Percentiles rank a stretch among this genome's conserved stretches.
These are phyloP conservation scores for Orthosia cruda DNA, from an alignment of 2,888 invertebrate species.

Conservation along the genomic window DNA sequence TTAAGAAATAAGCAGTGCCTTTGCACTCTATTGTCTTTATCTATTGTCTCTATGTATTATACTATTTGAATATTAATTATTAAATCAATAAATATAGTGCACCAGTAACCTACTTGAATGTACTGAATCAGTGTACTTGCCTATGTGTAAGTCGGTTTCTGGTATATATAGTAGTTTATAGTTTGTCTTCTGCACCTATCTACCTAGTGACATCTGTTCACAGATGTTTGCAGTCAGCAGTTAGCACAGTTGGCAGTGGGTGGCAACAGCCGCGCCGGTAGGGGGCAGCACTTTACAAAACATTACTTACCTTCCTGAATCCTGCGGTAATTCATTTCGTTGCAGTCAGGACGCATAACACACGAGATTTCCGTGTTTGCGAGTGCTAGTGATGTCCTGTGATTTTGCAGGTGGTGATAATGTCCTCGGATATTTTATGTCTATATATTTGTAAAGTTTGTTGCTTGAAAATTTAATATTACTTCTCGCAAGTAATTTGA, in stretches of 20 bases:
- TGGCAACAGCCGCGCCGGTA: conserved; percentile 12
- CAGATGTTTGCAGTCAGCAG: conserved; percentile 33
- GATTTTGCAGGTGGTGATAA: conserved; percentile 24
- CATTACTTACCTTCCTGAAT: conserved; percentile 57
- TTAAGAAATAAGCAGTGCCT: too few species aligned
- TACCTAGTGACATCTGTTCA: not conserved
- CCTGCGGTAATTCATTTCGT: conserved; percentile 49
- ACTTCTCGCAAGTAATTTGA: conserved; percentile 7
- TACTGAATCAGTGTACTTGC: too few species aligned
- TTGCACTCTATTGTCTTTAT: too few species aligned
- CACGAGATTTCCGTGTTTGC: conserved; percentile 39
- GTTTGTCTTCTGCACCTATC: not conserved
- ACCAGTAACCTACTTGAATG: too few species aligned
- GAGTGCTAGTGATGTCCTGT: conserved; percentile 20
- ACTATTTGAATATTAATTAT: too few species aligned
- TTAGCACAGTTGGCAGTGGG: conserved; percentile 32
- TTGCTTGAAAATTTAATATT: conserved; percentile 7
- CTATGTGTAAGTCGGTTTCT: too few species aligned
- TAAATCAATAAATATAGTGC: too few species aligned
- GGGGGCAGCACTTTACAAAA: conserved; percentile 38
- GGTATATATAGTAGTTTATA: too few species aligned
- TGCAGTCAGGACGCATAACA: conserved; percentile 33
- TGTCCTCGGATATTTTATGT: conserved; percentile 9
- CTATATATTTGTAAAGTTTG: not conserved
- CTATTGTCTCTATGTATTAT: too few species aligned